Percentiles rank a stretch among this genome's conserved stretches.
Evolutionary conservation across 2,888 invertebrate genomes (phyloP).

Genomic region (Leptodirus hochenwartii): DNA sequence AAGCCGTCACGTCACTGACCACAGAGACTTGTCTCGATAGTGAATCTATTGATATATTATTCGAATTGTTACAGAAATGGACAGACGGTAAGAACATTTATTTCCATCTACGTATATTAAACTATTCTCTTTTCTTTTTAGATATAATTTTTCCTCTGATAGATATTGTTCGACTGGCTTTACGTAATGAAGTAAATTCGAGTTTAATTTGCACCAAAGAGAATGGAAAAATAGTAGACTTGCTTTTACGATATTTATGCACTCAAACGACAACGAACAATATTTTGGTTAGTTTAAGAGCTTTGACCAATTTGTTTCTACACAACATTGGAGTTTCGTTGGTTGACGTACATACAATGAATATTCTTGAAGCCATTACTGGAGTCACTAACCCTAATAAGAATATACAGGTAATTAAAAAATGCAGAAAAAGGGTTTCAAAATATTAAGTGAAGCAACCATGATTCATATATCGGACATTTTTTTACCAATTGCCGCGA

Average conservation of each 20-base stretch:
- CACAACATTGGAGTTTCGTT: conserved; percentile 47
- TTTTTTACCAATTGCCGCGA: no score
- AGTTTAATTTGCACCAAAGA: conserved; percentile 35
- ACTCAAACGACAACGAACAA: no score
- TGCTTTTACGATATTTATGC: no score
- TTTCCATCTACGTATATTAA: conserved; percentile 7
- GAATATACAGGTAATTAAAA: conserved; percentile 47
- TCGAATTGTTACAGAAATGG: conserved; percentile 51
- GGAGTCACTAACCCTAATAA: conserved; percentile 36
- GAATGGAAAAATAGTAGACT: conserved; percentile 20
- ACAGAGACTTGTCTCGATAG: conserved; percentile 27
- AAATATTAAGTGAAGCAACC: no score
- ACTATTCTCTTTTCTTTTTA: conserved; percentile 19
- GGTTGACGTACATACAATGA: conserved; percentile 36
- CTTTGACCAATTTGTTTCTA: conserved; percentile 64
- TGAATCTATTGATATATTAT: conserved; percentile 35
- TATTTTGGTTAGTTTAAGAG: conserved; percentile 58
- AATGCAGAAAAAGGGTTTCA: no score
- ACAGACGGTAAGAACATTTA: conserved; percentile 37
- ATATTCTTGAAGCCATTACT: conserved; percentile 33
- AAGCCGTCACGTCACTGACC: conserved; percentile 44
- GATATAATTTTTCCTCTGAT: conserved; percentile 76
- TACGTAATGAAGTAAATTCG: conserved; percentile 36
- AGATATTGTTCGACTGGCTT: conserved; percentile 69
- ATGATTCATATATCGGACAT: no score